Base-by-base conservation (phyloP, 2,888 invertebrate species). In the Lucinisca nassula region DNA sequence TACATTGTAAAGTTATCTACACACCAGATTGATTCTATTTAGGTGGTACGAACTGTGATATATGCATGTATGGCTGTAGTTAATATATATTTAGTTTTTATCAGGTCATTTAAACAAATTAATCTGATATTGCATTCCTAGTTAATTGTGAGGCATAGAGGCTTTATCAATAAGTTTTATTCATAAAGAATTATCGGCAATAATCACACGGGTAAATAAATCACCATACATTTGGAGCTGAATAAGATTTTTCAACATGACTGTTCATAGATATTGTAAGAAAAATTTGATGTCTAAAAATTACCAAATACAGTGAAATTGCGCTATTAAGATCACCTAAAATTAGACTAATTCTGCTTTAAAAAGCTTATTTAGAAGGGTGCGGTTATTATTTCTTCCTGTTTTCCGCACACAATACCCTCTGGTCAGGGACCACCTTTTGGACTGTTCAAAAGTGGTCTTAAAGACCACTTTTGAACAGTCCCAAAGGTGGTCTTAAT, bases 51-150 rank as follows among this genome's bases (percentile, higher is more conserved):
- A 61, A 61, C 61, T 27, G 67, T 67, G 10, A 67, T 67, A 21
- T 67, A 67, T 35, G 67, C 67, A 67, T 67, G 35, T 67, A 30
- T 67, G 35, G 35, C 35, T 67, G 21, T 27, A 21, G 10, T 67
- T 67, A 35, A 67, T 67, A 35, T 21, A 67, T 10, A 67, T 67
- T 67, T 35, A 35, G 3, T 12, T 67, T 6, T 35, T 67, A 67
- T 67, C 67, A 35, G 21, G 67, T 67, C 67, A 67, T 67, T 67
- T 67, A 67, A 67, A 67, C 67, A 67, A 30, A 67, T 67, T 67
- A 61, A 67, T 67, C 67, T 35, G 35, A 67, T 67, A 67, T 67
- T 17, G 21, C 67, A 67, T 67, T 67, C 67, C 67, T 21, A 4
- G 35, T 32, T 21, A 67, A 67, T 67, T 67, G 67, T 67, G 35